Base-by-base conservation (phyloP, 2,888 invertebrate genomes). In the Halictus ligatus region DNA sequence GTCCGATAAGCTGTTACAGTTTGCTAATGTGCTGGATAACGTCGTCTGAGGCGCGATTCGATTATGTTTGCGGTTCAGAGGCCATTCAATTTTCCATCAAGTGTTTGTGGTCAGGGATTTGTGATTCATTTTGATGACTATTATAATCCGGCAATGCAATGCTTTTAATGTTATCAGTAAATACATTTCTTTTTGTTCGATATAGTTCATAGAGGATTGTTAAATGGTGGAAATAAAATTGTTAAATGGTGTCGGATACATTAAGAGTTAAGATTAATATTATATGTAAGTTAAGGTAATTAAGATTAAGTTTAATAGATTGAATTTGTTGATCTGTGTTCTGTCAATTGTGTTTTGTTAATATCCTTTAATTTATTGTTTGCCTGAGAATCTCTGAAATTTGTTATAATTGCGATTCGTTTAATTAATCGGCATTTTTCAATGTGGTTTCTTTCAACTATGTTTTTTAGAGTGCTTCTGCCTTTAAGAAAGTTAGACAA, bases 401-500 rank as follows among this genome's bases (percentile, higher is more conserved):
- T 50, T 50, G 18, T 50, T 50, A 21, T 0, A 50, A 21, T 5
- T 50, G 21, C 21, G 21, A 21, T 21, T 54, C 21, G 8, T 54
- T 54, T 21, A 60, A 25, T 60, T 12, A 12, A 12, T 60, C 25
- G 25, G 25, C 1, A 25, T 25, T 60, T 60, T 5, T 25, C 8
- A 25, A 60, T 60, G 13, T 25, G 25, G 10, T 25, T 15, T 18
- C 35, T 35, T 8, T 67, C 6, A 60, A 60, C 8, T 35, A 0
- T 46, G 54, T 35, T 79, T 25, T 86, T 40, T 86, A 95, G 95
- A 5, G 96, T 96, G 40, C 96, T 97, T 91, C 92, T 97, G 5
- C 97, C 97, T 0, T 92, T 97, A 46, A 95, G 93, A 76, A 95
- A 95, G 85, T 94, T 95, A 48, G 95, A 96, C 76, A 95, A 95